Evolutionary conservation across 2,113 vertebrate species (phyloP).

Genomic region (Tychaedon coryphoeus): DNA sequence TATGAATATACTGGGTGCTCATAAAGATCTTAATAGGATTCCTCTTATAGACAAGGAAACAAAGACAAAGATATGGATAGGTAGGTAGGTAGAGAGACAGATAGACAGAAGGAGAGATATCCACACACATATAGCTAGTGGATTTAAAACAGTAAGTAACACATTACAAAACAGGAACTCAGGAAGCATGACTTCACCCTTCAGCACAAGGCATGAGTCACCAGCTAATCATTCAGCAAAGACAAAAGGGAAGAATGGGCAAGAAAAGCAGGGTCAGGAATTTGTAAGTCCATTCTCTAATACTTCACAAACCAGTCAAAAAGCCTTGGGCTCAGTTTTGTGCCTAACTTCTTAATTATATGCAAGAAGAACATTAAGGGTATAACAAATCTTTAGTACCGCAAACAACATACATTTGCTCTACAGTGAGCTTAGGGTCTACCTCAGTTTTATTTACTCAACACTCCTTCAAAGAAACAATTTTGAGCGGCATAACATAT

Average conservation of each 20-base stretch:
- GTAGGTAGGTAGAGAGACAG: fast-evolving
- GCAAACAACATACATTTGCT: neutral
- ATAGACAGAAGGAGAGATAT: fast-evolving
- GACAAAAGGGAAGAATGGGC: neutral
- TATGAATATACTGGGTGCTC: neutral
- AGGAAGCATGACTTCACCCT: slow-evolving; percentile 42
- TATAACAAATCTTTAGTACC: neutral
- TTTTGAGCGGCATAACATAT: neutral
- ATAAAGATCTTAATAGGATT: neutral
- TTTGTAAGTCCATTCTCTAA: neutral
- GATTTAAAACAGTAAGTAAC: neutral
- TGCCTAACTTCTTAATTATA: neutral
- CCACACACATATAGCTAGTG: neutral
- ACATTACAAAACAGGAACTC: neutral
- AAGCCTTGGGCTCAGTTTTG: neutral
- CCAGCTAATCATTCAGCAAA: neutral
- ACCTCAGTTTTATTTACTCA: neutral
- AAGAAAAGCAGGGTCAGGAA: neutral
- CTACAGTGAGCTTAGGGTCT: neutral
- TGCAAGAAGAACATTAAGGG: neutral
- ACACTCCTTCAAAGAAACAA: neutral
- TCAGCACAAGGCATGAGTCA: neutral
- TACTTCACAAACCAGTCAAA: neutral
- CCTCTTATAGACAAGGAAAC: neutral
- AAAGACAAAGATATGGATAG: neutral